Evolutionary conservation across 1,140 invertebrate genomes (phyloP).

Genomic region (Sitodiplosis mosellana): DNA sequence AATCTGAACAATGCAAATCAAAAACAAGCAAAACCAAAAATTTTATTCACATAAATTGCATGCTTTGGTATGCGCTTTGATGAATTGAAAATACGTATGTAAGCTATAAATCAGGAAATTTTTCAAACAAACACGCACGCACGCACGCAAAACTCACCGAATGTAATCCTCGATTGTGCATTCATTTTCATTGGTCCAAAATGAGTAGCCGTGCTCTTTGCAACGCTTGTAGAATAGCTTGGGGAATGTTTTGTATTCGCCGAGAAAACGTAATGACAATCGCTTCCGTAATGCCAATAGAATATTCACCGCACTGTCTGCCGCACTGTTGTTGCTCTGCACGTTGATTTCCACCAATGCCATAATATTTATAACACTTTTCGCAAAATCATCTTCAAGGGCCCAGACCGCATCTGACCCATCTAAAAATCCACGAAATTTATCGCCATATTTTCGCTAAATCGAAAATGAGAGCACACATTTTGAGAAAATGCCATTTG

Average conservation of each 20-base stretch:
- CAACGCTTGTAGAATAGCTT: conserved; percentile 14
- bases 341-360: conserved; percentile 8
- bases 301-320: neutral
- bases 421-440: conserved; percentile 16
- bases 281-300: conserved; percentile 10
- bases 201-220: conserved; percentile 19
- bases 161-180: conserved; percentile 16
- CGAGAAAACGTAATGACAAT: conserved; percentile 3
- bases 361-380: conserved; percentile 20
- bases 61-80: no score
- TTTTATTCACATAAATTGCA: no score
- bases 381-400: conserved; percentile 12
- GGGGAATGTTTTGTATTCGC: conserved; percentile 6
- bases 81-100: neutral
- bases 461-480: neutral
- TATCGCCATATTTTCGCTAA: conserved; percentile 1
- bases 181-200: conserved; percentile 14
- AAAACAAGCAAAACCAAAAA: neutral
- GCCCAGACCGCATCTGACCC: conserved; percentile 22
- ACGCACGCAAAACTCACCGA: conserved; percentile 11
- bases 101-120: neutral
- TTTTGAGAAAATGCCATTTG: no score
- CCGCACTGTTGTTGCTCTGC: neutral
- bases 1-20: neutral
- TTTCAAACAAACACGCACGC: no score